Evolutionary conservation across 2,797 vertebrate species (phyloP).

Genomic region (Diglossa cyanea): DNA sequence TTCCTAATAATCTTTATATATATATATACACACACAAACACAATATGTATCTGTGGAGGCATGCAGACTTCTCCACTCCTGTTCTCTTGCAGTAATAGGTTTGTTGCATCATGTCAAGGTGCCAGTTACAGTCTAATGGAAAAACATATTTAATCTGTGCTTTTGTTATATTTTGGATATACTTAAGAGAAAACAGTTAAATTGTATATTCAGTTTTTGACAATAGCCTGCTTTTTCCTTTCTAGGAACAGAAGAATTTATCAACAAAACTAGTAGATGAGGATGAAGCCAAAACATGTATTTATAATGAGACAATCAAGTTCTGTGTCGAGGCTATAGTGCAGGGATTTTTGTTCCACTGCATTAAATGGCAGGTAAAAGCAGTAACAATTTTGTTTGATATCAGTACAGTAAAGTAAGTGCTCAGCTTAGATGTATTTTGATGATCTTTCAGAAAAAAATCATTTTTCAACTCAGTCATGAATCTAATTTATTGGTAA

Average conservation of each 20-base stretch:
- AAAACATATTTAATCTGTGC: background rate
- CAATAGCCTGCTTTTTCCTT: background rate
- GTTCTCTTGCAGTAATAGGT: background rate
- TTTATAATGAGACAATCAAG: background rate
- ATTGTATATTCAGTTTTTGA: background rate
- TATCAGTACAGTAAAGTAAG: background rate
- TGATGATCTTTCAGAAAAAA: background rate
- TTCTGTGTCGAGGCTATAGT: background rate
- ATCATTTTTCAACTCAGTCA: background rate
- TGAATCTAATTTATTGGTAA: background rate
- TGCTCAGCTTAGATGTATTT: background rate
- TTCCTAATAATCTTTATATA: background rate
- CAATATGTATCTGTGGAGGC: background rate
- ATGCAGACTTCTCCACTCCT: background rate
- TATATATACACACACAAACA: fast-evolving
- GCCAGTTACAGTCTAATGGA: background rate
- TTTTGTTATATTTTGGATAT: background rate
- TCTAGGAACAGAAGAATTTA: background rate
- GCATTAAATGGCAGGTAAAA: background rate
- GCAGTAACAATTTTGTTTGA: background rate
- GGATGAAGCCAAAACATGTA: background rate
- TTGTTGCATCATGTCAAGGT: background rate
- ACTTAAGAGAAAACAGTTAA: background rate
- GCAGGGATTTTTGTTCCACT: background rate
- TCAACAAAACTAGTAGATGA: background rate